These are phyloP conservation scores for Aspidoscelis tigris DNA, from an alignment of 2,113 vertebrate species.

Conservation along the genomic window DNA sequence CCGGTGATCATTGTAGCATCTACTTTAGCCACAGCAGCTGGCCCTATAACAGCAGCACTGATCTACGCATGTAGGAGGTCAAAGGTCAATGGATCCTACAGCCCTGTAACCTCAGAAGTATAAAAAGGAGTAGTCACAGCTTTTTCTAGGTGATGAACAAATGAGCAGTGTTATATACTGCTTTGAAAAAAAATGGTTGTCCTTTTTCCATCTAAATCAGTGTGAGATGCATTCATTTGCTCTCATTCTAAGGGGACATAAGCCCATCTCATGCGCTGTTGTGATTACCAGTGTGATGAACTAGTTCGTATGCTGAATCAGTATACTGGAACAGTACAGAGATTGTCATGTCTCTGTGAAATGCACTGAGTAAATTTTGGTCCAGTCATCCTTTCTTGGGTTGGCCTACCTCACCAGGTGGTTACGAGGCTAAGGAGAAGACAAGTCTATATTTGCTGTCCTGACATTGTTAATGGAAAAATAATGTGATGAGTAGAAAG, in stretches of 20 bases:
- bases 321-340: neutral
- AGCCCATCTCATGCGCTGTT: neutral
- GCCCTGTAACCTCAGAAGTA: slow-evolving; percentile 76
- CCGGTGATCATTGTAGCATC: slow-evolving; percentile 68
- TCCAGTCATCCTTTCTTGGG: too few relatives aligned
- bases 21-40: slow-evolving; percentile 57
- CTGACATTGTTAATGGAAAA: neutral
- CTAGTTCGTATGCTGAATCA: too few relatives aligned
- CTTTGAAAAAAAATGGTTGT: slow-evolving; percentile 15
- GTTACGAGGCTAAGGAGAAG: neutral
- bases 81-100: slow-evolving; percentile 80
- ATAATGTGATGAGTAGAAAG: neutral
- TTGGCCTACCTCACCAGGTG: neutral
- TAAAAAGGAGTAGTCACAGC: slow-evolving; percentile 46
- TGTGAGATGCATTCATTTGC: slow-evolving; percentile 18
- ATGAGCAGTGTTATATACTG: slow-evolving; percentile 55
- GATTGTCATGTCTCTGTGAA: neutral
- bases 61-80: slow-evolving; percentile 75
- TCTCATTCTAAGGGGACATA: slow-evolving; percentile 14
- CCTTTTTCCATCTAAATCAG: slow-evolving; percentile 12
- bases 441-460: neutral
- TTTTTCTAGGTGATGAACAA: slow-evolving; percentile 11
- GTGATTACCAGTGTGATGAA: neutral
- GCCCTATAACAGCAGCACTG: slow-evolving; percentile 69
- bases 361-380: neutral